Base-by-base conservation (phyloP, 37 sponge, comb jelly and placozoan species). In the Agelas oroides region DNA sequence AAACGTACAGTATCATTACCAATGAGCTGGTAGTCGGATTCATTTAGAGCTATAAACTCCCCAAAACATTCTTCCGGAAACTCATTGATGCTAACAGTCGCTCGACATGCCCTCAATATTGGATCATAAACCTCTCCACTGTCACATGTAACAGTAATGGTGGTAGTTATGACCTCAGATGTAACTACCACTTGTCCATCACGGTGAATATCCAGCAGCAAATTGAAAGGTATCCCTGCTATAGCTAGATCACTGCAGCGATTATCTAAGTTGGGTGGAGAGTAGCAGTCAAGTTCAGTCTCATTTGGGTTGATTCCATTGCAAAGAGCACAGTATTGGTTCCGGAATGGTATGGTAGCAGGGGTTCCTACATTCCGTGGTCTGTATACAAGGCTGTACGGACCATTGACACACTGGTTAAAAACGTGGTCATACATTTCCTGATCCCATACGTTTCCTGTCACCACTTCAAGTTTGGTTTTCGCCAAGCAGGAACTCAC, bases 141-240 rank as follows among this genome's bases (percentile, higher is more conserved):
- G 52, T 38, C 32, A 11, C 62, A 61, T 5, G n/a, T 27, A 2
- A 70, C 23, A 2, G 46, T n/a, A 28, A 82, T 25, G 28, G 1
- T 40, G 14, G 27, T 15, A 21, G 31, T 60, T 0, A 35, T 52
- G 2, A 63, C 12, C 0, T 37, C 32, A 6, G 46, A 37, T 11
- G 62, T 5, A 19, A 40, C 37, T 21, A 52, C 15, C 52, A 82
- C 79, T 27, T 3, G 8, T 16, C 83, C 73, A 39, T 32, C 73
- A 14, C 73, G 53, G 11, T 28, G 12, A 41, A 59, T 71, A 31
- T 61, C 60, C 25, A 82, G 73, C 12, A 61, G 37, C 32, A 82
- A 38, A 15, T 46, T 82, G 61, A 82, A 82, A 13, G 73, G 73
- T 1, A 82, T 33, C 6, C 37, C 82, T 31, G 16, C 34, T 5